These are phyloP conservation scores for Rhimphoctona megacephalus DNA, from an alignment of 2,888 invertebrate genomes.

Conservation along the genomic window DNA sequence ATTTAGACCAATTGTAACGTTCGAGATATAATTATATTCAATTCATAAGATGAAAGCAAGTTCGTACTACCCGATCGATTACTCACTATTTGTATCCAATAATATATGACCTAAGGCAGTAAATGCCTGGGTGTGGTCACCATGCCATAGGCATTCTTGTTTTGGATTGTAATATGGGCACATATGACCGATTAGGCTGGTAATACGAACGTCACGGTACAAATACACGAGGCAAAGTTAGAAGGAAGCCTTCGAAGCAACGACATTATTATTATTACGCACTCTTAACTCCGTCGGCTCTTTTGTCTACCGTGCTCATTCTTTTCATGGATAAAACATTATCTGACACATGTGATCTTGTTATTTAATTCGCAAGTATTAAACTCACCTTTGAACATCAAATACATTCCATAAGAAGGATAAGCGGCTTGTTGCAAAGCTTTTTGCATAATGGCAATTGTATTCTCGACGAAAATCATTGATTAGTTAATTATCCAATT, in stretches of 20 bases:
- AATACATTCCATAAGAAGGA: constrained; percentile 6
- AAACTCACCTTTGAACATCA: constrained; percentile 27
- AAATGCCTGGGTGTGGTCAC: background rate
- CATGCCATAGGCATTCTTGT: background rate
- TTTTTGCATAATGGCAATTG: constrained; percentile 27
- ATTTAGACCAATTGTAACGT: constrained; percentile 7
- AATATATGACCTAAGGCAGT: background rate
- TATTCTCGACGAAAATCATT: constrained; percentile 21
- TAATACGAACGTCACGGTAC: constrained; percentile 21
- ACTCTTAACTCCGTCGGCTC: constrained; percentile 37
- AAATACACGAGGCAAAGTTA: constrained; percentile 17
- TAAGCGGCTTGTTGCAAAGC: background rate
- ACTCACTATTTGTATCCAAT: constrained; percentile 9
- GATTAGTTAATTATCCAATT: constrained; percentile 26
- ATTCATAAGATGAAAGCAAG: constrained; percentile 10
- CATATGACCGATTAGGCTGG: background rate
- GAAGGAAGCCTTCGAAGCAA: constrained; percentile 12
- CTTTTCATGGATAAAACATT: constrained; percentile 12
- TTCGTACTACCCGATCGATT: background rate
- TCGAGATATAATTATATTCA: constrained; percentile 14
- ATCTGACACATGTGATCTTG: constrained; percentile 34
- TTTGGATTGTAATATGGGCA: background rate
- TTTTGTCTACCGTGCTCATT: constrained; percentile 10
- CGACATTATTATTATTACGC: constrained; percentile 33
- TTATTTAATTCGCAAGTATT: constrained; percentile 38